Evolutionary conservation across 1,140 invertebrate genomes (phyloP).

Genomic region (Drosophila sechellia): DNA sequence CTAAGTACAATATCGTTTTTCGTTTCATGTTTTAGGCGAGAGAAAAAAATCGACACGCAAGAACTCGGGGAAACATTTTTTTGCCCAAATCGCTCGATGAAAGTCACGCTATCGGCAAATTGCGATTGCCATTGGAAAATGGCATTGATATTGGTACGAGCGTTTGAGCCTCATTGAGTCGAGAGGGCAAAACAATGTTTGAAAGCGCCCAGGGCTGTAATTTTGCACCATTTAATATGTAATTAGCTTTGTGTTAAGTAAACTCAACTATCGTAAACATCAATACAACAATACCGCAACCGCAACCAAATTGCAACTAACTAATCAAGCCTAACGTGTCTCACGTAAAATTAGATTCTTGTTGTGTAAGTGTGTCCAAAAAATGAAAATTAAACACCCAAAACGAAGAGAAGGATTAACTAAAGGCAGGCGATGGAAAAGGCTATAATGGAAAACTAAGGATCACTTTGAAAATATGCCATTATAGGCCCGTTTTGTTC

Average conservation of each 20-base stretch:
- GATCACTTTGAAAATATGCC: no score
- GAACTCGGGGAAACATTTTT: slow-evolving; percentile 84
- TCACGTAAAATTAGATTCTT: slow-evolving; percentile 74
- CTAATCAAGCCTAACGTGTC: slow-evolving; percentile 67
- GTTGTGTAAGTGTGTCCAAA: slow-evolving; percentile 63
- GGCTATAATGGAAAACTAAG: slow-evolving; percentile 13
- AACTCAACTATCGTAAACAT: slow-evolving; percentile 63
- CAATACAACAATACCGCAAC: slow-evolving; percentile 60
- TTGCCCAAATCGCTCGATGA: slow-evolving; percentile 78
- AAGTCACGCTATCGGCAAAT: slow-evolving; percentile 60
- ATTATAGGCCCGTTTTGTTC: background rate
- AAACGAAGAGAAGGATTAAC: slow-evolving; percentile 3
- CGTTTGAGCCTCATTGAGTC: slow-evolving; percentile 57
- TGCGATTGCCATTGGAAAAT: slow-evolving; percentile 11
- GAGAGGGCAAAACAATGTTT: slow-evolving; percentile 83
- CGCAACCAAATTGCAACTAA: slow-evolving; percentile 55
- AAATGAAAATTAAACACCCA: slow-evolving; percentile 9
- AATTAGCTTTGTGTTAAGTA: slow-evolving; percentile 84
- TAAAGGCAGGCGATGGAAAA: slow-evolving; percentile 33
- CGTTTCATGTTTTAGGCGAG: slow-evolving; percentile 65
- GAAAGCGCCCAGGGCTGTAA: slow-evolving; percentile 84
- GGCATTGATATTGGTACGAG: background rate
- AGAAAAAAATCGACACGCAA: slow-evolving; percentile 84
- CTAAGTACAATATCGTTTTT: slow-evolving; percentile 48
- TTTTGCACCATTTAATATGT: slow-evolving; percentile 84